These are phyloP conservation scores for Xiphophorus birchmanni DNA, from an alignment of 2,797 vertebrate genomes.

Conservation along the genomic window DNA sequence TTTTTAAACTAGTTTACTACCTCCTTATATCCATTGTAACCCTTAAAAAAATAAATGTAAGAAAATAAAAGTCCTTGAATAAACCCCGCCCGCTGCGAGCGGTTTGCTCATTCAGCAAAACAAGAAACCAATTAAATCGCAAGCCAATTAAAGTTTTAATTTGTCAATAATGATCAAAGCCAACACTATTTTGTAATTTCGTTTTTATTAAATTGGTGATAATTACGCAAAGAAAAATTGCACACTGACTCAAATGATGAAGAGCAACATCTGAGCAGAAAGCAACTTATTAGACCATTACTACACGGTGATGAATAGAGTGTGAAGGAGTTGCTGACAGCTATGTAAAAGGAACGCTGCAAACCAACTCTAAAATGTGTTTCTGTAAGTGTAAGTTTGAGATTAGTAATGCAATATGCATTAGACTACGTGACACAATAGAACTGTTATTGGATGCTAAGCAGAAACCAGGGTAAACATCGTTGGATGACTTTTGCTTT, in stretches of 20 bases:
- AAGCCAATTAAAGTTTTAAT: not conserved
- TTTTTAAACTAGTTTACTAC: slow-evolving; percentile 5
- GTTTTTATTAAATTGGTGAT: slow-evolving; percentile 27
- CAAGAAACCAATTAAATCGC: slow-evolving; percentile 20
- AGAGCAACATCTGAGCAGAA: slow-evolving; percentile 18
- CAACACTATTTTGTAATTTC: slow-evolving; percentile 8
- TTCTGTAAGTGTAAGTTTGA: not conserved
- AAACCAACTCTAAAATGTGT: not conserved
- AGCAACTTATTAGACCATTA: slow-evolving; percentile 30
- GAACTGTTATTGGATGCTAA: not conserved
- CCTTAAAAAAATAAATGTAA: slow-evolving; percentile 14
- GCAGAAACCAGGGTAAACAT: slow-evolving; percentile 5
- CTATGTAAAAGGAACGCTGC: slow-evolving; percentile 10
- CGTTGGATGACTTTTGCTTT: not conserved
- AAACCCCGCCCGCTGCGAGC: slow-evolving; percentile 31
- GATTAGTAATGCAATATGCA: slow-evolving; percentile 1
- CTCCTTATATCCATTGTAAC: slow-evolving; percentile 14
- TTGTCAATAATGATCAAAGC: not conserved
- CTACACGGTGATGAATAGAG: slow-evolving; percentile 37
- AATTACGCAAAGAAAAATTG: slow-evolving; percentile 46
- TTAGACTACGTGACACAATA: not conserved
- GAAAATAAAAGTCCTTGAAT: slow-evolving; percentile 25
- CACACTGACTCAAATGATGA: slow-evolving; percentile 50
- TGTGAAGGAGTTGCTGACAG: slow-evolving; percentile 33
- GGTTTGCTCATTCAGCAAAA: slow-evolving; percentile 58